A percentile compares a stretch with the other conserved stretches of the same genome.
These are phyloP conservation scores for Acanthurus leucopareius DNA, from an alignment of 2,797 vertebrate species.

Conservation along the genomic window DNA sequence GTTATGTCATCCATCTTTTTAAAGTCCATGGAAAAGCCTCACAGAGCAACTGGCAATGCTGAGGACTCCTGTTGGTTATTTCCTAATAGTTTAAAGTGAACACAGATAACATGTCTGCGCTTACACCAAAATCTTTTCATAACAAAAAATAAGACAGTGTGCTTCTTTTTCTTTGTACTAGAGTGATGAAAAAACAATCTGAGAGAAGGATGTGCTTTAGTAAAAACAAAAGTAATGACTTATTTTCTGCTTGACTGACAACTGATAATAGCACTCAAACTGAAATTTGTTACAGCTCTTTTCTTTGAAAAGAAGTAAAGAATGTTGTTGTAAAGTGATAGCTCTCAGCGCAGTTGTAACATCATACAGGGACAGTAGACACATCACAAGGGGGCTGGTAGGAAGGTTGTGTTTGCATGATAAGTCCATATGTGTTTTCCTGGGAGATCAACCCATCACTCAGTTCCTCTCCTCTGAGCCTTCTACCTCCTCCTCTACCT, in stretches of 20 bases:
- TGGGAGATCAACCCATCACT: slow-evolving; percentile 38
- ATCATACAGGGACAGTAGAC: background rate
- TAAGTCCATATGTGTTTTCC: slow-evolving; percentile 45
- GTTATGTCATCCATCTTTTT: too few species aligned
- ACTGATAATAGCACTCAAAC: slow-evolving; percentile 1
- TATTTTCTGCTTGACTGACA: slow-evolving; percentile 44
- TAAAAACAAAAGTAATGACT: slow-evolving; percentile 28
- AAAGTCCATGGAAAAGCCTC: too few species aligned
- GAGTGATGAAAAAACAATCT: background rate
- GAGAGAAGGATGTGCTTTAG: background rate
- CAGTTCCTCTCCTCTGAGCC: slow-evolving; percentile 7
- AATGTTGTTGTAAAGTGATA: background rate
- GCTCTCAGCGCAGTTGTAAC: background rate
- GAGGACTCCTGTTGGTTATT: too few species aligned
- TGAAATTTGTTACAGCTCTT: slow-evolving; percentile 1
- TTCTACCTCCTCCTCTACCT: slow-evolving; percentile 12
- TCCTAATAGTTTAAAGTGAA: too few species aligned
- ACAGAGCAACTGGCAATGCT: too few species aligned
- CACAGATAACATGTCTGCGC: too few species aligned
- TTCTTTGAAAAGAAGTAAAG: background rate
- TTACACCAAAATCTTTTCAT: too few species aligned
- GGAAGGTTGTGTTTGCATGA: slow-evolving; percentile 34
- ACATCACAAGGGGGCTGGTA: background rate
- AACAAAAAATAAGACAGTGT: too few species aligned
- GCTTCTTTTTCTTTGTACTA: too few species aligned